Base-by-base conservation (phyloP, 2,113 vertebrate genomes). In the Gnathonemus longibarbis region DNA sequence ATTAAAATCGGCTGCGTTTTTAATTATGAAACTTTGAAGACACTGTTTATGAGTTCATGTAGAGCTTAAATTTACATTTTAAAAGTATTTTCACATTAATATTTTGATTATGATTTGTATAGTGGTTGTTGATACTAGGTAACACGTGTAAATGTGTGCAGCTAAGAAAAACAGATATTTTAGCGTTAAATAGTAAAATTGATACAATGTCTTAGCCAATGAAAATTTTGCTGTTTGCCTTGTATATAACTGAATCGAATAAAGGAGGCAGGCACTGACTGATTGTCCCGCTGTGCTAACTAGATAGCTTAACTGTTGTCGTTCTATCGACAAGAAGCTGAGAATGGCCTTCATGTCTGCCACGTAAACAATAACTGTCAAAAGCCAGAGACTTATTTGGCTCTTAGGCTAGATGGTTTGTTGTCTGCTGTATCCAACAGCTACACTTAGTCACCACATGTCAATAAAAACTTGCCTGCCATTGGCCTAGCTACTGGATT, bases 261-360 rank as follows among this genome's bases (percentile, higher is more conserved):
- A 80, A 80, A 42, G 15, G 13, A 70, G 31, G 35, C 35, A 42
- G 31, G 35, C 35, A 8, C 74, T 80, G 74, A 80, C 15, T 80
- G 74, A 80, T 80, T 21, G 74, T 42, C 74, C 74, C 2, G 4
- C 74, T 80, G 31, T 80, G 35, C 35, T 80, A 80, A 80, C 31
- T 80, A 80, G 74, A 80, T 80, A 80, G 74, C 74, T 80, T 80
- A 80, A 80, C 74, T 19, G 74, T 80, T 80, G 74, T 80, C 74
- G 4, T 42, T 80, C 35, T 80, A 42, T 80, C 74, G 74, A 42
- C 74, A 80, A 80, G 74, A 80, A 80, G 10, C 74, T 19, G 74
- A 80, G 74, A 80, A 80, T 80, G 74, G 35, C 35, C 35, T 80
- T 42, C 74, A 42, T 80, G 31, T 42, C 74, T 2, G 74, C 74